phyloP scores from a whole-genome alignment of 2,113 vertebrate genomes.

The Mormoops blainvillei region DNA sequence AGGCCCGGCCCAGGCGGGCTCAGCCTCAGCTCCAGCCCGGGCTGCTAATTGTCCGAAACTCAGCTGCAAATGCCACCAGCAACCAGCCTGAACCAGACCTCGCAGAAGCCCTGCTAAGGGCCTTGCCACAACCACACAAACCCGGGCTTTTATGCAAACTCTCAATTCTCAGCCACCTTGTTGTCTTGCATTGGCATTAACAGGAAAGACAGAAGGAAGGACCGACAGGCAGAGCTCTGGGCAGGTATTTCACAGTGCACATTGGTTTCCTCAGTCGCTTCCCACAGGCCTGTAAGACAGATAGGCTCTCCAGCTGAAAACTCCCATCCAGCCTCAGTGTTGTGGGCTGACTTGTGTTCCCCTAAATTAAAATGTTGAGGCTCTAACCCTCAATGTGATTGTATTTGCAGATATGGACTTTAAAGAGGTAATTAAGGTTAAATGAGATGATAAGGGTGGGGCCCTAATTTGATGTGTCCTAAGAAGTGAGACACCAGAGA shows the following conservation, averaged over 20 bases:
- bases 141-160: background rate
- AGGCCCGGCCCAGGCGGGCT: background rate
- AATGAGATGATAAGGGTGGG: background rate
- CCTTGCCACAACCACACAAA: background rate
- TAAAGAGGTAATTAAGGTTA: background rate
- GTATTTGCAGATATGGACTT: background rate
- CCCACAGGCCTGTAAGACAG: background rate
- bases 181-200: background rate
- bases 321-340: background rate
- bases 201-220: background rate
- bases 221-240: accelerated
- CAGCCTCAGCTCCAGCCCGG: background rate
- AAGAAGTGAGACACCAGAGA: background rate
- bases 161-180: background rate
- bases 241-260: background rate
- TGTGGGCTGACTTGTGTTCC: background rate
- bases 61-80: background rate
- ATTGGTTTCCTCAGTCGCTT: background rate
- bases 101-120: background rate
- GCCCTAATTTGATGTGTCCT: background rate
- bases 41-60: background rate
- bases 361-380: background rate
- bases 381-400: background rate
- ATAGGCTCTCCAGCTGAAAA: background rate
- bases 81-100: background rate